Evolutionary conservation across 2,113 vertebrate species (phyloP), one percentile per base, ranked within the genome.

Genomic region (Elgaria multicarinata): DNA sequence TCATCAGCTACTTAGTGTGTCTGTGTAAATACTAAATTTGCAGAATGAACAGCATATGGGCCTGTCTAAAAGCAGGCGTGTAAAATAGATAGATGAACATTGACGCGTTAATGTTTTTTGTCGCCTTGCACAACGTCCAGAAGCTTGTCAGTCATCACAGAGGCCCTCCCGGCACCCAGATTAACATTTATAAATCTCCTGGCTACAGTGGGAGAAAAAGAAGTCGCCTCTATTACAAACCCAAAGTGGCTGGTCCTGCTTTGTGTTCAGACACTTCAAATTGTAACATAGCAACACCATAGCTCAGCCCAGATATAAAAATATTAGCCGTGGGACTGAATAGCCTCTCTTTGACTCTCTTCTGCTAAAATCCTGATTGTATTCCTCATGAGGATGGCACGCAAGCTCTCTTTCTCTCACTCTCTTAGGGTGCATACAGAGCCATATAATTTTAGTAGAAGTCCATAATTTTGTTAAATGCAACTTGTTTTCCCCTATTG

Each of bases 11-110:
- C n/a, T 83, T 71, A 58, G 39, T 36, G 24, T 44, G 24, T 58
- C 79, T 83, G 8, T 24, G 10, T 71, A 82, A 71, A 69, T 39
- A 76, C n/a, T 77, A 69, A 84, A 77, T 76, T 53, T 89, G 74
- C 74, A 16, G 46, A 78, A 89, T 89, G 62, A 85, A 69, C 82
- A 14, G 58, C 88, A 69, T 78, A 89, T 89, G 82, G 77, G 22
- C 33, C 81, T 89, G 62, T 89, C 62, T 67, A 67, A 77, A 77
- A 31, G 36, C 46, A 85, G 71, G 36, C 58, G 20, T 89, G 28
- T 50, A 72, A 85, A 58, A 77, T n/a, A 79, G 64, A 77, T 31
- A 89, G 87, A 53, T 85, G 55, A 58, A 58, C 44, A 55, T 39
- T 58, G 77, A 50, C 67, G 67, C 16, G 20, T 75, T 53, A 87